These are phyloP conservation scores for Steinernema hermaphroditum DNA, from an alignment of 2,888 invertebrate genomes.

Conservation along the genomic window DNA sequence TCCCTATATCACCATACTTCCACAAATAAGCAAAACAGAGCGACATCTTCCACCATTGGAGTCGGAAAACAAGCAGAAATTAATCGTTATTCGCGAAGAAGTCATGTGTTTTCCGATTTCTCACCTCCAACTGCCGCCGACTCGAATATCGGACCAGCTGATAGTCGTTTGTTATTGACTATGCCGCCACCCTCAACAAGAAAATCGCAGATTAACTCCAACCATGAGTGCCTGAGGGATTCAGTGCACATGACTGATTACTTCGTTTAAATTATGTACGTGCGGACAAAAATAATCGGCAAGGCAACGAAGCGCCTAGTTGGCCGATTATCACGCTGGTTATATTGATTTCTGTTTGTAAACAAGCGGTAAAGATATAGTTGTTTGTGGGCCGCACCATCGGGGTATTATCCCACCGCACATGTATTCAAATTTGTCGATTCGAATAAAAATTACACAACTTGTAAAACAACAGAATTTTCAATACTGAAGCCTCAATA, in stretches of 20 bases:
- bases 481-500: no score
- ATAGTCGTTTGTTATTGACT: conserved; percentile 17
- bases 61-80: conserved; percentile 18
- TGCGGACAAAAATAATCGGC: not conserved
- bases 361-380: no score
- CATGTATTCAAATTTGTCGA: no score
- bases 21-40: conserved; percentile 5
- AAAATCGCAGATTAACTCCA: conserved; percentile 3
- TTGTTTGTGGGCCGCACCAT: no score
- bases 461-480: no score
- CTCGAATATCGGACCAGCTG: conserved; percentile 17
- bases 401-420: no score
- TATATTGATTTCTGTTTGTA: no score
- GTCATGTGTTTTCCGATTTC: conserved; percentile 16
- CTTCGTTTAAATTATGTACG: not conserved
- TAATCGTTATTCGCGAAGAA: conserved; percentile 6
- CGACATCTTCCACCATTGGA: not conserved
- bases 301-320: no score
- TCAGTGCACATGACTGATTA: not conserved
- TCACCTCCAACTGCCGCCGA: conserved; percentile 9
- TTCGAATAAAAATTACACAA: no score
- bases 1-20: not conserved
- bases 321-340: no score
- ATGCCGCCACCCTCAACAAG: not conserved
- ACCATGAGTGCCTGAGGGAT: conserved; percentile 1